Conservation (phyloP, 2,113 vertebrate species). For the Regulus satrapa region DNA sequence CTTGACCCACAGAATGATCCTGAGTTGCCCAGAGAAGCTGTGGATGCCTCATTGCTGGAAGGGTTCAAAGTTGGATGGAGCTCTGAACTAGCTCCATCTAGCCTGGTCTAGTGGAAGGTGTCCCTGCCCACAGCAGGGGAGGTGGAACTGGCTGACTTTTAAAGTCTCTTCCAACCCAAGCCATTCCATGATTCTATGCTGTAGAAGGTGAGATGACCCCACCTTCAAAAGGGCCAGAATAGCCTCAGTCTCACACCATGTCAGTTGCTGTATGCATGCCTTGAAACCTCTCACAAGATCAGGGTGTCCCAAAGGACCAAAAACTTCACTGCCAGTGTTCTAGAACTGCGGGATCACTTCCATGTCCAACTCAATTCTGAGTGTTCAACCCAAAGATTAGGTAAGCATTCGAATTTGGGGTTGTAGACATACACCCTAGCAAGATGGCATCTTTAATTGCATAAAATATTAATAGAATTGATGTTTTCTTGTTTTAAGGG, state of each 20-base stretch:
- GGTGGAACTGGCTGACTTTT: not conserved
- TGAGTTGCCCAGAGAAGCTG: not conserved
- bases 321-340: not conserved
- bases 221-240: not conserved
- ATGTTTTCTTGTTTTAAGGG: not conserved
- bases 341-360: not conserved
- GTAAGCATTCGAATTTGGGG: not conserved
- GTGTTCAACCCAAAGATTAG: not conserved
- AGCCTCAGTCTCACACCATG: not conserved
- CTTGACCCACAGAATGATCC: not conserved
- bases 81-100: too few relatives aligned
- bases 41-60: too few relatives aligned
- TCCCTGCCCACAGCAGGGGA: not conserved
- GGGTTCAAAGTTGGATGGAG: too few relatives aligned
- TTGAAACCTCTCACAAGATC: not conserved
- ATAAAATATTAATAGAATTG: not conserved
- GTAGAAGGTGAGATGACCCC: not conserved
- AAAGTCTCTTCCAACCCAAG: not conserved
- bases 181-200: not conserved
- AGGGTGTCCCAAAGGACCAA: not conserved
- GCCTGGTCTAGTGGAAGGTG: not conserved
- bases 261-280: rapidly evolving
- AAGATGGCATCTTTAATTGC: not conserved
- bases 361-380: not conserved
- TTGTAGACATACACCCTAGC: not conserved